phyloP scores from a whole-genome alignment of 1,140 invertebrate species.

The Chironomus tepperi region DNA sequence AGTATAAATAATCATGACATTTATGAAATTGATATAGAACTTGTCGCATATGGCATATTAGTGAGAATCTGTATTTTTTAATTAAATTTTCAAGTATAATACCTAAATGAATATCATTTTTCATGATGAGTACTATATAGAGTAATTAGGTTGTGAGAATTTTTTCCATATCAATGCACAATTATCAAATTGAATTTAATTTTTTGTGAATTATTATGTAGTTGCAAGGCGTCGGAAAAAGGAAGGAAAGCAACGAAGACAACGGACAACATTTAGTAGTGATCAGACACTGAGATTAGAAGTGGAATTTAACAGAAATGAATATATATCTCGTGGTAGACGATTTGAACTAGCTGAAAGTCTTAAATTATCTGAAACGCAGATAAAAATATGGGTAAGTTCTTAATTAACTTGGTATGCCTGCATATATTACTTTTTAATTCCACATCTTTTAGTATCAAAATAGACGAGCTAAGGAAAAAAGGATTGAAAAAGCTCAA shows the following conservation, averaged over 20 bases:
- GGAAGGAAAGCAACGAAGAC: slow-evolving; percentile 73
- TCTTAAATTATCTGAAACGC: slow-evolving; percentile 78
- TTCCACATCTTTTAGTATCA: slow-evolving; percentile 70
- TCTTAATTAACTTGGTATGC: not conserved
- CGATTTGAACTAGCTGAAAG: slow-evolving; percentile 79
- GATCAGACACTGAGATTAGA: slow-evolving; percentile 87
- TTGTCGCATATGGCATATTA: no score
- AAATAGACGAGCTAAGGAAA: slow-evolving; percentile 90
- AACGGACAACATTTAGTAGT: slow-evolving; percentile 88
- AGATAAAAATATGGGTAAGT: slow-evolving; percentile 82
- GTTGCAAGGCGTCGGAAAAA: slow-evolving; percentile 77
- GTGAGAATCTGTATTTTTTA: no score
- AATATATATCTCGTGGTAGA: slow-evolving; percentile 81
- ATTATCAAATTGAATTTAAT: not conserved
- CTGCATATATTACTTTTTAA: no score
- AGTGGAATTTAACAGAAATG: slow-evolving; percentile 78
- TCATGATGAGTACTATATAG: no score
- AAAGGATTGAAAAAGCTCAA: slow-evolving; percentile 90
- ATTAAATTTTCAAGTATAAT: no score
- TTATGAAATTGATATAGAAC: no score
- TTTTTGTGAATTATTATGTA: slow-evolving; percentile 36
- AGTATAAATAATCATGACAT: no score
- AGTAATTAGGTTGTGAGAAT: no score
- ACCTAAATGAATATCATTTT: no score
- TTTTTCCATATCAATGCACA: no score